These are phyloP conservation scores for Leptopilina syphax DNA, from an alignment of 2,888 invertebrate species.

Conservation along the genomic window DNA sequence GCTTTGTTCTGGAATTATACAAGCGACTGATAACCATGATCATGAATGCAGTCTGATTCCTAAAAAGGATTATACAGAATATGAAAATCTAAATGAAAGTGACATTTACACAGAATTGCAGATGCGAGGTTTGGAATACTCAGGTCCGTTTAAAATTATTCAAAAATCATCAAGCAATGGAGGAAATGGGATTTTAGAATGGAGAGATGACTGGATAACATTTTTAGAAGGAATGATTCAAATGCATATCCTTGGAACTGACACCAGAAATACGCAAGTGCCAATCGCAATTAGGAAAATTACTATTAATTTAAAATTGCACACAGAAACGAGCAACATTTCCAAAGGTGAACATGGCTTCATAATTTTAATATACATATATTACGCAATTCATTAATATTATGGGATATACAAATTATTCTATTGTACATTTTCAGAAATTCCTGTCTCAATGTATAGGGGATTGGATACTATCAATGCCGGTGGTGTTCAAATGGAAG, in stretches of 20 bases:
- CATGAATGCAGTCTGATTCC: slow-evolving; percentile 50
- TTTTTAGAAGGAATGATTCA: slow-evolving; percentile 85
- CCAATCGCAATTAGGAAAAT: slow-evolving; percentile 80
- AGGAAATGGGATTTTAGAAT: slow-evolving; percentile 74
- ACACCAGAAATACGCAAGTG: slow-evolving; percentile 77
- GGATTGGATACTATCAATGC: not conserved
- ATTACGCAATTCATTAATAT: too few relatives aligned
- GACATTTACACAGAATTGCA: slow-evolving; percentile 77
- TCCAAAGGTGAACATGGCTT: not conserved
- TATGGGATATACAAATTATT: slow-evolving; percentile 76
- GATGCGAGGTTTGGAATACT: slow-evolving; percentile 79
- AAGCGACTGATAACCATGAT: slow-evolving; percentile 77
- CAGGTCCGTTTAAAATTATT: slow-evolving; percentile 78
- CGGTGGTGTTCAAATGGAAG: slow-evolving; percentile 34
- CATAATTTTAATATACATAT: not conserved
- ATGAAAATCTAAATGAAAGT: slow-evolving; percentile 52
- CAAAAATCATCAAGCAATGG: slow-evolving; percentile 76
- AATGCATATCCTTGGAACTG: slow-evolving; percentile 77
- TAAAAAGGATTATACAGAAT: not conserved
- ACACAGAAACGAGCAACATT: slow-evolving; percentile 51
- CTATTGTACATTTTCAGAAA: slow-evolving; percentile 67
- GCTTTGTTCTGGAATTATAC: slow-evolving; percentile 84
- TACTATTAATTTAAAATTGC: slow-evolving; percentile 78
- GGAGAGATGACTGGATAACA: slow-evolving; percentile 83
- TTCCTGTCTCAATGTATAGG: not conserved